phyloP scores from a whole-genome alignment of 2,888 invertebrate species.

The Empis stercorea region DNA sequence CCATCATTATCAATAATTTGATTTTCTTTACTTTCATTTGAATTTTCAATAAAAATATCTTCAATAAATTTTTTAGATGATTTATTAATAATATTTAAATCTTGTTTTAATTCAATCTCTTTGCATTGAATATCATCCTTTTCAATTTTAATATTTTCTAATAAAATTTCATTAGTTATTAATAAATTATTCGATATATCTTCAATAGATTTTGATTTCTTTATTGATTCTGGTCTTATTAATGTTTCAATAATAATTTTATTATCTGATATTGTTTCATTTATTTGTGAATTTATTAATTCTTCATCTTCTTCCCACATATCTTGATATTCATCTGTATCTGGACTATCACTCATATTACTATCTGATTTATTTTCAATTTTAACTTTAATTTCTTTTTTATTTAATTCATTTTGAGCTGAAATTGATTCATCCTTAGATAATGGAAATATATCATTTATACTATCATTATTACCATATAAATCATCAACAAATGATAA shows the following conservation, averaged over 20 bases:
- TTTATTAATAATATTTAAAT: not conserved
- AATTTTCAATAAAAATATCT: no score
- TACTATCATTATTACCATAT: not conserved
- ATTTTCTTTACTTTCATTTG: not conserved
- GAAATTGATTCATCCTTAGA: not conserved
- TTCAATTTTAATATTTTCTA: not conserved
- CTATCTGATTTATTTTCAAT: not conserved
- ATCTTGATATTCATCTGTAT: constrained; percentile 34
- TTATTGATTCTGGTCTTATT: not conserved
- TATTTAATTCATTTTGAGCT: not conserved
- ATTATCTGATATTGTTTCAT: not conserved
- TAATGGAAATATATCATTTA: not conserved
- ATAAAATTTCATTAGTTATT: not conserved
- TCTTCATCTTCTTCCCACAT: constrained; percentile 34
- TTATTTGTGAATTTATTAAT: not conserved
- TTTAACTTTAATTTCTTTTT: not conserved
- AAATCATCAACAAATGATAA: not conserved
- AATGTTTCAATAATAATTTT: not conserved
- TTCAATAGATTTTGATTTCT: no score
- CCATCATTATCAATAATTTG: not conserved
- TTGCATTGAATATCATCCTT: not conserved
- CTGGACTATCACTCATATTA: constrained; percentile 19
- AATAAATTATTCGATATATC: no score
- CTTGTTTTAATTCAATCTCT: not conserved
- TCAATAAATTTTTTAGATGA: no score